Evolutionary conservation across 2,113 vertebrate species (phyloP).

Genomic region (Thamnophis sirtalis): DNA sequence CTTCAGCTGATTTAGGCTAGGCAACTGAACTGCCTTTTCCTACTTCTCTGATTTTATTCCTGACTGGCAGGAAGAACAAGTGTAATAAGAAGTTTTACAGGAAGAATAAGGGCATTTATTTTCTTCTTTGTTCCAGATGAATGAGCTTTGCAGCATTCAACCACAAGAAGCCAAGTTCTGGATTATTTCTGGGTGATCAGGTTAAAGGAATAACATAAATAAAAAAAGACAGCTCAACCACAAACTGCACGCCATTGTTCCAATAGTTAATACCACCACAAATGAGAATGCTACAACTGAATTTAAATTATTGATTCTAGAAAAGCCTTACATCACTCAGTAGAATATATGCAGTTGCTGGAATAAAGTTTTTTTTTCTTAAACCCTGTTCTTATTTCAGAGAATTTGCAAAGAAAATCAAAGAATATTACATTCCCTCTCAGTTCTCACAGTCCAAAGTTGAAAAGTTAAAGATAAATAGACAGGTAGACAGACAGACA

Average conservation of each 20-base stretch:
- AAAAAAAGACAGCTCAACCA: not conserved
- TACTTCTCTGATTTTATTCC: constrained; percentile 4
- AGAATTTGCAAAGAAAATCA: not conserved
- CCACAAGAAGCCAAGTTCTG: not conserved
- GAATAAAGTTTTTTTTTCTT: not conserved
- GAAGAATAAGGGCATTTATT: not conserved
- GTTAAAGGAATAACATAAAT: not conserved
- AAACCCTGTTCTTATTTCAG: not conserved
- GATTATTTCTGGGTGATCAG: not conserved
- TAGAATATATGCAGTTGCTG: not conserved
- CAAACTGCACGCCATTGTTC: not conserved
- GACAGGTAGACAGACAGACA: too few relatives aligned
- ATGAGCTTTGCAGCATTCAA: not conserved
- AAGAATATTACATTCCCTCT: not conserved
- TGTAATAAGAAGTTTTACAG: not conserved
- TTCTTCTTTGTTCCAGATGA: not conserved
- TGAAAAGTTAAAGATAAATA: not conserved
- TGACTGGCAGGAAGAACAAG: constrained; percentile 24
- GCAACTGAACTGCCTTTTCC: constrained; percentile 19
- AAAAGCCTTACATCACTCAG: not conserved
- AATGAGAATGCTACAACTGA: not conserved
- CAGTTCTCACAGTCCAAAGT: not conserved
- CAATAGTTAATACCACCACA: not conserved
- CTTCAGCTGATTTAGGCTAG: constrained; percentile 10
- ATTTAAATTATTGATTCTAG: constrained; percentile 23